Evolutionary conservation across 2,113 vertebrate genomes (phyloP), one percentile per base, ranked within the genome.

Genomic region (Rhinoptilus africanus): DNA sequence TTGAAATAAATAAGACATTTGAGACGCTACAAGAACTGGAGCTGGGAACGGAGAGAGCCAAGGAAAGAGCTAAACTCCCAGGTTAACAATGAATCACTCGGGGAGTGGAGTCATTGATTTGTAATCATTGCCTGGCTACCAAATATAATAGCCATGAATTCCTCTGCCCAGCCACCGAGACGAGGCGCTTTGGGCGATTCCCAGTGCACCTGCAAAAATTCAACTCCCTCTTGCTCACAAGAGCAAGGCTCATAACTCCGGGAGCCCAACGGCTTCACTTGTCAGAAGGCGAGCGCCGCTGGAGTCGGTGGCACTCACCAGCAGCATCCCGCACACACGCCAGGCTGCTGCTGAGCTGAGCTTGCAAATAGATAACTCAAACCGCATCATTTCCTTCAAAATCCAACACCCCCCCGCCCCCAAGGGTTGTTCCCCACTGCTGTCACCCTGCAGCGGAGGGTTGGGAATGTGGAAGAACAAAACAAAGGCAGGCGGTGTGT

Each of bases 71-170:
- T 62, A 4, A 87, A 88, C 53, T 93, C 77, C 74, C 71, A 48
- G 41, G 71, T 62, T 83, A 88, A 85, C 23, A 8, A 91, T 93
- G 77, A 76, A 91, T 91, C 84, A 72, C 62, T 57, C 30, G 0
- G 6, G 22, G 88, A 89, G 48, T 32, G n/a, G 32, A 89, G 77
- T 64, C 53, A 93, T 82, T 92, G 94, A 93, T 96, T 88, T 85
- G 87, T 47, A 73, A 88, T 96, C 88, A 50, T 88, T 67, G 78
- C 81, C 74, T 76, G 74, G 53, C 57, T 96, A 54, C 82, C 92
- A 83, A 9, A 89, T 79, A 79, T 6, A 95, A 89, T n/a, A 92
- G 80, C 84, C 2, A 1, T 32, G 73, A 95, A 92, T 94, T 96
- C 86, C 93, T 92, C 79, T 89, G 91, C 22, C 59, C 92, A 89